Evolutionary conservation across 2,797 vertebrate species (phyloP), one percentile per base, ranked within the genome.

Genomic region (Neosilurus hyrtlii): DNA sequence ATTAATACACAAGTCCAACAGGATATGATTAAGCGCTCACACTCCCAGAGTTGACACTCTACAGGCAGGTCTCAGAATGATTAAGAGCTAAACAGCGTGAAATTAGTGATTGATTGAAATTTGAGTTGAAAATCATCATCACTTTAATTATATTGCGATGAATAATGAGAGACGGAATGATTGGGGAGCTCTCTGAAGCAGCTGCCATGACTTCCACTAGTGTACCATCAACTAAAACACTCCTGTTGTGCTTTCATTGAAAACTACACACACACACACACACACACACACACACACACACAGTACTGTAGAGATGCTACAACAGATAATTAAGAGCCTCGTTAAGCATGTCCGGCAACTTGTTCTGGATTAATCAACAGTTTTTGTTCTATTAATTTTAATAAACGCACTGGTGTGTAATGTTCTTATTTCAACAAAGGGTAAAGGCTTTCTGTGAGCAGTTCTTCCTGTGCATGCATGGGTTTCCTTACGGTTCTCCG

Each of bases 101-200:
- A 84, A 82, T 82, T 86, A 78, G 61, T 84, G 80, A 88, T 82
- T 86, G 84, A 86, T 85, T 83, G 65, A 82, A 79, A 84, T 82
- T 77, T 51, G 76, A 84, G 80, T 84, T 84, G 76, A 86, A 84
- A 82, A 86, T 87, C 71, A 72, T 9, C 35, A 49, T 82, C 66
- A 80, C 59, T 76, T 82, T 87, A 84, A 87, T 87, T 86, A 87
- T 71, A 72, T 72, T 18, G 62, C 22, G 65, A 79, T 87, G 82
- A 87, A 81, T 87, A 86, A 87, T 84, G 82, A 71, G 73, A 51
- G 75, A 79, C 80, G 80, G 76, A 86, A 80, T 84, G 82, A 87
- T 87, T 82, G 76, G 66, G 86, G 83, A 75, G 79, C 57, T 74
- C 80, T 78, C 72, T 24, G 75, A 79, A 84, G 82, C 80, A 82